Conservation (phyloP, 2,797 vertebrate species). For the Staurois parvus region DNA sequence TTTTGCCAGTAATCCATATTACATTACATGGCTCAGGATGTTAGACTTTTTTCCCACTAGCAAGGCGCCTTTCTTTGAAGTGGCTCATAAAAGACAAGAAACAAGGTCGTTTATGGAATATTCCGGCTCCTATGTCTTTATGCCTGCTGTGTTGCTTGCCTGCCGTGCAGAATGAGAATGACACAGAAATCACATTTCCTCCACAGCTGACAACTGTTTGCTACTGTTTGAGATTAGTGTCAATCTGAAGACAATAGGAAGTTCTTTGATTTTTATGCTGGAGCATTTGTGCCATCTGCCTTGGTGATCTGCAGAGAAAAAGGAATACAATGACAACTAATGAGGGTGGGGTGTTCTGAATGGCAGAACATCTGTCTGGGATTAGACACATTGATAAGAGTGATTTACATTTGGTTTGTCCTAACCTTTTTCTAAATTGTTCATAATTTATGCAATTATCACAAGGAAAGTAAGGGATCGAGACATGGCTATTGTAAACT, state of each 20-base stretch:
- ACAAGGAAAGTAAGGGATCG: background rate
- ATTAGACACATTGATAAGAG: slow-evolving; percentile 42
- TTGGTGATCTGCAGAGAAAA: background rate
- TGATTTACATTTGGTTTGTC: slow-evolving; percentile 10
- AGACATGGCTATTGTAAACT: background rate
- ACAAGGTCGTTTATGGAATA: background rate
- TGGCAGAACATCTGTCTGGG: slow-evolving; percentile 40
- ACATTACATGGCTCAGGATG: background rate
- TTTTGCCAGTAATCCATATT: background rate
- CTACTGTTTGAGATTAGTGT: background rate
- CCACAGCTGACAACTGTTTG: background rate
- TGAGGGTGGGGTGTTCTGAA: background rate
- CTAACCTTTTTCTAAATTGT: background rate
- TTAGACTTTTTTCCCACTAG: background rate
- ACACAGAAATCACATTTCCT: background rate
- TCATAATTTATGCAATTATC: background rate
- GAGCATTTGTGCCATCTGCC: slow-evolving; percentile 30
- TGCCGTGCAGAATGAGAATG: background rate
- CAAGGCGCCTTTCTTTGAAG: background rate
- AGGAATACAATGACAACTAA: background rate
- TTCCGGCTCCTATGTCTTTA: background rate
- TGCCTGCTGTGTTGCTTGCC: background rate
- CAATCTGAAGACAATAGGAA: slow-evolving; percentile 27
- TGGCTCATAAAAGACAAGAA: background rate
- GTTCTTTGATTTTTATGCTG: slow-evolving; percentile 18